Conservation (phyloP, 1,140 invertebrate genomes). For the Nautilus pompilius region DNA sequence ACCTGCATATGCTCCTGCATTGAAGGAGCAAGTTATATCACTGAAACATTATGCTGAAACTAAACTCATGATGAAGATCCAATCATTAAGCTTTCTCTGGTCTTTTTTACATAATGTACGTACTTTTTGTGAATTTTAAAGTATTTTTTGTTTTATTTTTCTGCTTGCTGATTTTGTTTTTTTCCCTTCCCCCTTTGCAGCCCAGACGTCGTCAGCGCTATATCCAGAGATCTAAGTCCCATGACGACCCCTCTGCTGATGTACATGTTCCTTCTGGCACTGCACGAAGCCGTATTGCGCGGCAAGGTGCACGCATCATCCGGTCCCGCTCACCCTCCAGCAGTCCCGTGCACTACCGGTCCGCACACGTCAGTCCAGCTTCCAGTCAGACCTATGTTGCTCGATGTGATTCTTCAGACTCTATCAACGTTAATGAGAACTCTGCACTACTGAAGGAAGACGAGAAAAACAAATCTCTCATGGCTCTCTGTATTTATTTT, state of each 20-base stretch:
- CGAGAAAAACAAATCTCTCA: conserved; percentile 64
- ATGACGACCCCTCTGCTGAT: conserved; percentile 46
- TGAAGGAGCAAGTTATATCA: too few species aligned
- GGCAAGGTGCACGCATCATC: conserved; percentile 25
- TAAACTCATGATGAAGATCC: too few species aligned
- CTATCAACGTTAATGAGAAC: conserved; percentile 64
- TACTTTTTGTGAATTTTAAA: too few species aligned
- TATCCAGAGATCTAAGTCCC: conserved; percentile 50
- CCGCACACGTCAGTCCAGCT: conserved; percentile 26
- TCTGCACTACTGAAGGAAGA: conserved; percentile 59
- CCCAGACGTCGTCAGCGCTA: conserved; percentile 33
- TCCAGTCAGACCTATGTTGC: conserved; percentile 57
- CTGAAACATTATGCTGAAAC: too few species aligned
- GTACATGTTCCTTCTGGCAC: conserved; percentile 32
- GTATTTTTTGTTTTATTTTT: background rate
- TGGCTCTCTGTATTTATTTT: conserved; percentile 68
- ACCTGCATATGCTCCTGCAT: too few species aligned
- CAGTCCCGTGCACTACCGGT: conserved; percentile 12
- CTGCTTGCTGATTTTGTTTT: background rate
- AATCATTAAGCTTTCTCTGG: too few species aligned
- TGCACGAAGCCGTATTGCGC: conserved; percentile 35
- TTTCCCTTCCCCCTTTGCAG: conserved; percentile 20
- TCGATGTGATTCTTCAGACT: conserved; percentile 65
- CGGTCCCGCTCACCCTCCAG: conserved; percentile 7
- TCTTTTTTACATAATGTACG: too few species aligned